Evolutionary conservation across 1,140 invertebrate species (phyloP), one percentile per base, ranked within the genome.

Genomic region (Ridgeia piscesae): DNA sequence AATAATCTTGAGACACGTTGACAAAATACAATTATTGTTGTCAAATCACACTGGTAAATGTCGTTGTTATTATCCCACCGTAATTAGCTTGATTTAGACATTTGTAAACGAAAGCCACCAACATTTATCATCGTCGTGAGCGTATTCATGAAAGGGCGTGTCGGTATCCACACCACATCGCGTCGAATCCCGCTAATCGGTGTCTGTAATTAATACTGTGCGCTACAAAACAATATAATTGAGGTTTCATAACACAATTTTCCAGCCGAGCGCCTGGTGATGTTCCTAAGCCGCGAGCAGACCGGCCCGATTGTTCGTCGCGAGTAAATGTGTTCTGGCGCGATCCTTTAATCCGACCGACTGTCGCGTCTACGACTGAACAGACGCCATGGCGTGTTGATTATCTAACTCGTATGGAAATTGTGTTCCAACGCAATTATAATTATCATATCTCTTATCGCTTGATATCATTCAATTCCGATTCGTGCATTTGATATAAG

Each of bases 401-500:
- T 77, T 77, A 77, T 77, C 58, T 77, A 17, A 77, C 58, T 77
- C 58, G 27, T 77, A 77, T 77, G 58, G 58, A 77, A 77, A 77
- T 77, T 77, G 58, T 77, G 27, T 77, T 77, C 58, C 58, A 77
- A 77, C 58, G 58, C 58, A 77, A 77, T 77, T 77, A 77, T 77
- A 77, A 77, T 77, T 77, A 77, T 77, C 58, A 77, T 77, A 77
- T 77, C 58, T 77, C 58, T 77, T 77, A 77, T 77, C 58, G 58
- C 58, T 77, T 77, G 58, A 77, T 77, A 77, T 77, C 58, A 77
- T 77, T 77, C 58, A 77, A 77, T 77, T 77, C 58, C 27, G 58
- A 77, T 77, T 77, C 58, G 58, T 77, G 58, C 58, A 77, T 77
- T 77, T 77, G 17, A 77, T 77, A 77, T 77, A 77, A 77, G 58